Conservation (phyloP, 2,888 invertebrate species). For the Hybos culiciformis region DNA sequence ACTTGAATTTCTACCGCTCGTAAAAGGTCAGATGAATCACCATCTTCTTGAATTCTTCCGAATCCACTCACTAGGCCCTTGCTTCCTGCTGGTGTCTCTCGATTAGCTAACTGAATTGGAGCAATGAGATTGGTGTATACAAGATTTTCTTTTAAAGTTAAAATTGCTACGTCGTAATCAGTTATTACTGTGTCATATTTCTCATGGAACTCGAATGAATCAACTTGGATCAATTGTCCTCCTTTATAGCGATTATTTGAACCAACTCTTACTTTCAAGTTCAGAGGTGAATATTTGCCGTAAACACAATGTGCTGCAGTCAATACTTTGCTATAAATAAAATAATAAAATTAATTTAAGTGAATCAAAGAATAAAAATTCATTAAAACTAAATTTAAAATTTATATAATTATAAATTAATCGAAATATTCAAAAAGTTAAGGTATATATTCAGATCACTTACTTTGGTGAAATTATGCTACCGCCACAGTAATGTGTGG, state of each 20-base stretch:
- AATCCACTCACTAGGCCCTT: slow-evolving; percentile 10
- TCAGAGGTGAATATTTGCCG: slow-evolving; percentile 18
- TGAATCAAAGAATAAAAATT: too few relatives aligned
- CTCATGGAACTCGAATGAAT: slow-evolving; percentile 26
- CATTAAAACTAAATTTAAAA: too few relatives aligned
- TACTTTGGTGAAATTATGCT: slow-evolving; percentile 36
- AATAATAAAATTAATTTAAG: too few relatives aligned
- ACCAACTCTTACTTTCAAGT: slow-evolving; percentile 29
- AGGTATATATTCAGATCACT: too few relatives aligned
- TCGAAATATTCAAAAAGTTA: too few relatives aligned
- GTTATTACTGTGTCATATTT: slow-evolving; percentile 34
- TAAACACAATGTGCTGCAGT: slow-evolving; percentile 43
- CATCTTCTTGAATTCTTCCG: slow-evolving; percentile 18
- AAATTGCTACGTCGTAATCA: slow-evolving; percentile 40
- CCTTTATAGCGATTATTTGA: slow-evolving; percentile 28
- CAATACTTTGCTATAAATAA: too few relatives aligned
- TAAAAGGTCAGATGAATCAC: slow-evolving; percentile 17
- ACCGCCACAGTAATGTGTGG: slow-evolving; percentile 39
- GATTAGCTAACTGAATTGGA: slow-evolving; percentile 25
- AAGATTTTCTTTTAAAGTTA: slow-evolving; percentile 36
- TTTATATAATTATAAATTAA: too few relatives aligned
- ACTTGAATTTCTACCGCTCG: slow-evolving; percentile 38
- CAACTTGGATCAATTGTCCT: slow-evolving; percentile 4
- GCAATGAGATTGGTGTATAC: slow-evolving; percentile 29
- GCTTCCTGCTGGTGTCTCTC: slow-evolving; percentile 1